phyloP scores from a whole-genome alignment of 2,113 vertebrate genomes.

The Otis tarda region DNA sequence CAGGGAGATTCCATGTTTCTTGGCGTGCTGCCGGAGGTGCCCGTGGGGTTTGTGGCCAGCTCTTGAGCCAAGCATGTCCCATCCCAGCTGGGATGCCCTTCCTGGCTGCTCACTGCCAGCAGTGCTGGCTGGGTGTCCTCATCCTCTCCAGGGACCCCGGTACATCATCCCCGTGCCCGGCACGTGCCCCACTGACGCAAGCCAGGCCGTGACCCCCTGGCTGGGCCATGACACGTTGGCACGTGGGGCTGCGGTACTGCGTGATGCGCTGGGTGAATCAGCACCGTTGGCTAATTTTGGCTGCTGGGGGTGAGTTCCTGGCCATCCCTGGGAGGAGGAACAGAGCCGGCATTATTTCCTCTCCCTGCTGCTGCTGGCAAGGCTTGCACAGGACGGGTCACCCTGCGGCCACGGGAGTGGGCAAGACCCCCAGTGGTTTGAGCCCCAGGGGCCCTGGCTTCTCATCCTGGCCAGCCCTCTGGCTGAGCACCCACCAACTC shows the following conservation, averaged over 20 bases:
- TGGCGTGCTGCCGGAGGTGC: fast-evolving
- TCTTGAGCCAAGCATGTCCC: neutral
- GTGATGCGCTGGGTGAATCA: neutral
- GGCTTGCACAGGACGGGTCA: neutral
- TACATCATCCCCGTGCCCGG: neutral
- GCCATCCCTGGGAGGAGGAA: neutral
- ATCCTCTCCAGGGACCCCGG: neutral
- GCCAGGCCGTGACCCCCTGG: neutral
- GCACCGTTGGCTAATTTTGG: neutral
- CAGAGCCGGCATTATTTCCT: neutral
- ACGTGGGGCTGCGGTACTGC: neutral
- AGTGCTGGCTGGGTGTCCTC: neutral
- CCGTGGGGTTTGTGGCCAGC: neutral
- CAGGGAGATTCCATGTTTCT: neutral
- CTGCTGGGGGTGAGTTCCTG: neutral
- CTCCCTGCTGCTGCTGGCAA: neutral
- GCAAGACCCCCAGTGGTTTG: neutral
- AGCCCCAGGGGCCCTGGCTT: neutral
- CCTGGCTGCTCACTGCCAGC: neutral
- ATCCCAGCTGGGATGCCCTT: neutral
- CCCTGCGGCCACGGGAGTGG: fast-evolving
- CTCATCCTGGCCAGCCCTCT: neutral
- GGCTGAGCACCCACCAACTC: neutral
- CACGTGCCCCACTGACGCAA: neutral
- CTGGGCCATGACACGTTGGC: neutral